Base-by-base conservation (phyloP, 2,113 vertebrate species). In the Austrofundulus limnaeus region DNA sequence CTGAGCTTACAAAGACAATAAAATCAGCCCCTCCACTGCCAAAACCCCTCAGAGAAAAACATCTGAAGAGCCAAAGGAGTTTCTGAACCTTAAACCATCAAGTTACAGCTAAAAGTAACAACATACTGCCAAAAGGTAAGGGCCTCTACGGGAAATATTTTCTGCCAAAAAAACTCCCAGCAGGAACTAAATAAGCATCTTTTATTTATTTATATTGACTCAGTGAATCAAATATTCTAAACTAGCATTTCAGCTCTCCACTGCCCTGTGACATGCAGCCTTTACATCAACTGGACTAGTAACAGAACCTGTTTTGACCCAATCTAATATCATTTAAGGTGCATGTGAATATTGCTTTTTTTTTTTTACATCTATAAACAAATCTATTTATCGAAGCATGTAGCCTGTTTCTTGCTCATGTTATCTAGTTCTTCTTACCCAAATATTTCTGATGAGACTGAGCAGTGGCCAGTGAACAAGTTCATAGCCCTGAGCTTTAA, bases 21-120 rank as follows among this genome's bases (percentile, higher is more conserved):
- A n/a, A 79, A 78, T 70, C 84, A 83, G 80, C 84, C 76, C 81
- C 54, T 65, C 65, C 87, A 90, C 90, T 90, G 89, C 89, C 90
- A 76, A 48, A 34, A 43, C 28, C 10, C 14, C 38, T 28, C 49
- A 24, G 24, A 42, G 19, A 24, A 37, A 66, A 11, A 34, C 10
- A 9, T 34, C 31, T 34, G 17, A 4, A 11, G 12, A 24, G 1
- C 19, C 11, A 8, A 54, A 41, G 19, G 4, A 37, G 17, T 34
- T n/a, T 48, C 21, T 37, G n/a, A 63, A 38, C 20, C 34, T 19
- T 37, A 13, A 51, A 16, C 37, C 28, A 48, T 49, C 37, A 1
- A 6, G 23, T 47, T 54, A 51, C 37, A 56, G 51, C 24, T 25
- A 34, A 56, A 25, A 21, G 54, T 47, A 31, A 24, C 52, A 37